phyloP scores from a whole-genome alignment of 2,797 vertebrate species.

The Enteromius viviparus region DNA sequence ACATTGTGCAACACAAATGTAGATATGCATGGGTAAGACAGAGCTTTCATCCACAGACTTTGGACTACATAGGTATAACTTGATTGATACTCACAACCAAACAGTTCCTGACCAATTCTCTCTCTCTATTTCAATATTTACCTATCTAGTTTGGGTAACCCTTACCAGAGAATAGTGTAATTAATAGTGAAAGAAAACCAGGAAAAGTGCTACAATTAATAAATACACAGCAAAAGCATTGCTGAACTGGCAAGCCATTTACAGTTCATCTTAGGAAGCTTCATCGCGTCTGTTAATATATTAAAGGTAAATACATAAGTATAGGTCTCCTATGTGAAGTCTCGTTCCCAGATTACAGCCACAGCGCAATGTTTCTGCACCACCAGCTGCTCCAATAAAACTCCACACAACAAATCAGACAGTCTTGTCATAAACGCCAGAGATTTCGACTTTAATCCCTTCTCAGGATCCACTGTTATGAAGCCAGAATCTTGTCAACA shows the following conservation, averaged over 20 bases:
- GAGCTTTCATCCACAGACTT: background rate
- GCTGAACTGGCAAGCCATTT: background rate
- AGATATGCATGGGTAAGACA: background rate
- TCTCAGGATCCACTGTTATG: background rate
- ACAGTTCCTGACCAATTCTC: background rate
- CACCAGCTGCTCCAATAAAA: constrained; percentile 22
- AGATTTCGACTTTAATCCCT: background rate
- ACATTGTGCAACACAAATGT: background rate
- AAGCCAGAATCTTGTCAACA: background rate
- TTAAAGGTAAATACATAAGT: constrained; percentile 7
- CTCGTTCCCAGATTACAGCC: background rate
- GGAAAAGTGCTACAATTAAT: background rate
- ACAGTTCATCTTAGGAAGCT: background rate
- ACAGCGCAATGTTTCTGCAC: background rate
- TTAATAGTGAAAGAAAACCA: background rate
- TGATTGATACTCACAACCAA: background rate
- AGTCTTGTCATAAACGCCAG: background rate
- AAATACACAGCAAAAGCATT: background rate
- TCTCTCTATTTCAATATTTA: background rate
- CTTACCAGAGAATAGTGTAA: background rate
- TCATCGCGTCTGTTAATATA: background rate
- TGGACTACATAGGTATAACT: background rate
- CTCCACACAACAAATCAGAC: background rate
- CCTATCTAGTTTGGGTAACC: background rate
- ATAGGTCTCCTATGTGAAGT: background rate